These are phyloP conservation scores for Gambelia wislizenii DNA, from an alignment of 2,797 vertebrate genomes.

Conservation along the genomic window DNA sequence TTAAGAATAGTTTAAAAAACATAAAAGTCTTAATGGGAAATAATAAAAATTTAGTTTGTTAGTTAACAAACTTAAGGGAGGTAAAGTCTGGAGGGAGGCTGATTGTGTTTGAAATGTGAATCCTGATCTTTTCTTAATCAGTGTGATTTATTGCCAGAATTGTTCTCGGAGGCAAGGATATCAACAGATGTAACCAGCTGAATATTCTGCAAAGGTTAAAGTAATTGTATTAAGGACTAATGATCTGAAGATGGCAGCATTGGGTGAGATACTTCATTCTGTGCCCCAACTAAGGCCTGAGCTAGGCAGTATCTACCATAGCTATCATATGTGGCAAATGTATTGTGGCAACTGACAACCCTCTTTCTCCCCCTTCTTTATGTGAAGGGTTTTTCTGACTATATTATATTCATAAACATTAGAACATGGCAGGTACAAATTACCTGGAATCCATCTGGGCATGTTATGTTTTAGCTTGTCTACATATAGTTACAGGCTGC, in stretches of 20 bases:
- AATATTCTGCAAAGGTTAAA: not conserved
- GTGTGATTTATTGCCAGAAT: not conserved
- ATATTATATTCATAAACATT: conserved; percentile 51
- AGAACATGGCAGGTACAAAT: conserved; percentile 44
- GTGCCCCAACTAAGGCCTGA: conserved; percentile 10
- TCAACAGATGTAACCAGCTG: fast-evolving
- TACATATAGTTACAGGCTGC: conserved; percentile 42
- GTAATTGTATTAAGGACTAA: conserved; percentile 38
- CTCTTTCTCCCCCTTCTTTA: conserved; percentile 23
- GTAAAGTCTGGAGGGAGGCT: not conserved
- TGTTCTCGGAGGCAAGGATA: not conserved
- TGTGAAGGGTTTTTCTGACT: conserved; percentile 63
- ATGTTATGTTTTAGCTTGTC: conserved; percentile 56
- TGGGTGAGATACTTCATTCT: conserved; percentile 72
- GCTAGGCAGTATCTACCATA: not conserved
- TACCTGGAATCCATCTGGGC: conserved; percentile 55
- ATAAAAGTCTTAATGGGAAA: not conserved
- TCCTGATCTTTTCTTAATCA: conserved; percentile 21
- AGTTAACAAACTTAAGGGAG: not conserved
- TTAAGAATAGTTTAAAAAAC: conserved; percentile 1
- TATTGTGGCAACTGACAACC: conserved; percentile 58
- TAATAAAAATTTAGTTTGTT: conserved; percentile 2
- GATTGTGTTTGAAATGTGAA: not conserved
- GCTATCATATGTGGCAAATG: conserved; percentile 31
- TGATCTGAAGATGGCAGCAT: conserved; percentile 83